Percentiles rank a stretch among this genome's conserved stretches.
phyloP scores from a whole-genome alignment of 2,113 vertebrate genomes.

The Tragelaphus buxtoni region DNA sequence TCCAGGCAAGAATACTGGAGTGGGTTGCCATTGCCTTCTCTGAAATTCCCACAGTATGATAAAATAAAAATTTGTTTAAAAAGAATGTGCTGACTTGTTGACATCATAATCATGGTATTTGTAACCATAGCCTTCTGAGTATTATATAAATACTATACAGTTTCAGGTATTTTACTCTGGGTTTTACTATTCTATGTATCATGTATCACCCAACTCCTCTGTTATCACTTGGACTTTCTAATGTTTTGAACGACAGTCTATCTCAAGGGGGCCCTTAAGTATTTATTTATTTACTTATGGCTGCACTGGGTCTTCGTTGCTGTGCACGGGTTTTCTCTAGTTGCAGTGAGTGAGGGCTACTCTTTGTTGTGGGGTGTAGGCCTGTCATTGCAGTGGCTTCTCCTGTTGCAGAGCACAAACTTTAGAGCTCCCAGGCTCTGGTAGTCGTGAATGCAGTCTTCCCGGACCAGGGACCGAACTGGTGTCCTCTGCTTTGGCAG shows the following conservation, averaged over 20 bases:
- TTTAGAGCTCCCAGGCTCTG: not conserved
- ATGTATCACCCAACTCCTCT: not conserved
- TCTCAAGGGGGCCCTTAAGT: not conserved
- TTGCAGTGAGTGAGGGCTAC: not conserved
- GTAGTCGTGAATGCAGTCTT: not conserved
- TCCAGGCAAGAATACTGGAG: not conserved
- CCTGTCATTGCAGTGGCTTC: not conserved
- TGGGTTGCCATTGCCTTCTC: not conserved
- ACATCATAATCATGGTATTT: not conserved
- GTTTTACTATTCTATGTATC: not conserved
- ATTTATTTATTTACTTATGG: not conserved
- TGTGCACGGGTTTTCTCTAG: not conserved
- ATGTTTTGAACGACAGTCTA: not conserved
- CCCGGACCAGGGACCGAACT: not conserved
- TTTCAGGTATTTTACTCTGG: not conserved
- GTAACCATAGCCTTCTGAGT: not conserved
- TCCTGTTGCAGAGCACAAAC: not conserved
- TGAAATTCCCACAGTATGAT: not conserved
- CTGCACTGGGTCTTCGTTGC: not conserved
- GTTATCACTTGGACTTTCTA: not conserved
- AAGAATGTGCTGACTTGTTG: not conserved
- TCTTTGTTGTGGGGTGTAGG: rapidly evolving
- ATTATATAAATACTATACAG: not conserved
- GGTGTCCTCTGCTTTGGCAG: not conserved
- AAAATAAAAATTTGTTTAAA: not conserved